Evolutionary conservation across 2,888 invertebrate genomes (phyloP).

Genomic region (Hipparchia sbordonii): DNA sequence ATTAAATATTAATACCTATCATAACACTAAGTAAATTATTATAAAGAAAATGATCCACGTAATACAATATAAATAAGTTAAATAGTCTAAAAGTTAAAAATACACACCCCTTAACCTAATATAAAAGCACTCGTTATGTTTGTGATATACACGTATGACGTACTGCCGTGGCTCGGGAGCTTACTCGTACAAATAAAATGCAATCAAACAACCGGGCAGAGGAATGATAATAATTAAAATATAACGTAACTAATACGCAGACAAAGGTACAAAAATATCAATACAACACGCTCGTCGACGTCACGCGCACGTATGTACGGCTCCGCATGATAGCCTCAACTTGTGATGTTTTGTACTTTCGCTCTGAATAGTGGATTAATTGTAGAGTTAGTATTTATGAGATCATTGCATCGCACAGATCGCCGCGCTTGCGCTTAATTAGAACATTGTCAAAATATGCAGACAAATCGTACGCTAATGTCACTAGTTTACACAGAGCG

Average conservation of each 20-base stretch:
- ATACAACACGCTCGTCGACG: conserved; percentile 61
- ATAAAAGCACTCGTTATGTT: conserved; percentile 76
- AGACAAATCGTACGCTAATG: conserved; percentile 68
- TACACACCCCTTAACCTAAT: conserved; percentile 82
- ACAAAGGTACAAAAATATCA: conserved; percentile 79
- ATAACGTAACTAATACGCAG: conserved; percentile 71
- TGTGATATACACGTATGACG: conserved; percentile 51
- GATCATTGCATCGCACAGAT: conserved; percentile 77
- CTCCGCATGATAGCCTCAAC: conserved; percentile 40
- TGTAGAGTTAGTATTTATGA: conserved; percentile 81
- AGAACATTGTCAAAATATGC: conserved; percentile 79
- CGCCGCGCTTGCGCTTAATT: conserved; percentile 73
- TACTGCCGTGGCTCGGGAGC: conserved; percentile 49
- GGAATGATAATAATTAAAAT: conserved; percentile 70
- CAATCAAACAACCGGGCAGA: conserved; percentile 66
- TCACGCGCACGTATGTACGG: conserved; percentile 42
- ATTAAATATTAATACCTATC: conserved; percentile 80
- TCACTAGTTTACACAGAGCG: conserved; percentile 68
- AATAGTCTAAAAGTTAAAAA: conserved; percentile 83
- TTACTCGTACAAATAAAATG: conserved; percentile 54
- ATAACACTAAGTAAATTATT: conserved; percentile 76
- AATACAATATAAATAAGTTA: conserved; percentile 83
- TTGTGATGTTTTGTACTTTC: conserved; percentile 73
- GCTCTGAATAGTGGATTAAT: conserved; percentile 59
- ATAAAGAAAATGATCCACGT: conserved; percentile 81